A percentile compares a stretch with the other conserved stretches of the same genome.
phyloP scores from a whole-genome alignment of 1,140 invertebrate species.

The Meloidogyne exigua region DNA sequence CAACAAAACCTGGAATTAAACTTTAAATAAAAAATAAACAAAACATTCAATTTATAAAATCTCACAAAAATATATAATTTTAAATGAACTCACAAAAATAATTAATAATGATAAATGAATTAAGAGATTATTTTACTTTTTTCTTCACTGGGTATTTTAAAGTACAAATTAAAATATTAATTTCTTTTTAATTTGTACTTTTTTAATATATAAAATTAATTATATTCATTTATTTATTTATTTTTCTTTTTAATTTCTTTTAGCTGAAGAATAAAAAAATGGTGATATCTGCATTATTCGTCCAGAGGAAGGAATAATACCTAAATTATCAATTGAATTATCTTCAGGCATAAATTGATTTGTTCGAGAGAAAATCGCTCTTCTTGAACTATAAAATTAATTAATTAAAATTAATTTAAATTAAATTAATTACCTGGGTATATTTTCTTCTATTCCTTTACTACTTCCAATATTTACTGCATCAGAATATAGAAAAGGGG shows the following conservation, averaged over 20 bases:
- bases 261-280: constrained; percentile 20
- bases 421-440: neutral
- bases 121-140: neutral
- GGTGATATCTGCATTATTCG: constrained; percentile 21
- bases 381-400: neutral
- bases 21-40: no score
- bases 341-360: neutral
- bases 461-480: constrained; percentile 18
- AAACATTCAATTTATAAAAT: no score
- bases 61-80: no score
- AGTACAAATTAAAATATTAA: neutral
- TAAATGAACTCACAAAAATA: no score
- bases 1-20: no score
- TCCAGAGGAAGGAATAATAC: neutral
- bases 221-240: no score
- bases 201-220: no score
- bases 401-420: neutral
- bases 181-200: neutral
- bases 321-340: neutral
- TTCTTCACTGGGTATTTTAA: neutral
- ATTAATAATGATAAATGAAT: no score
- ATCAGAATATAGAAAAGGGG: constrained; percentile 24
- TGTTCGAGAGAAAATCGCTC: neutral
- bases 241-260: neutral
- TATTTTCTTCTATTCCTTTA: neutral